A percentile compares a stretch with the other conserved stretches of the same genome.
Conservation (phyloP, 2,888 invertebrate species). For the Mesorhabditis spiculigera region DNA sequence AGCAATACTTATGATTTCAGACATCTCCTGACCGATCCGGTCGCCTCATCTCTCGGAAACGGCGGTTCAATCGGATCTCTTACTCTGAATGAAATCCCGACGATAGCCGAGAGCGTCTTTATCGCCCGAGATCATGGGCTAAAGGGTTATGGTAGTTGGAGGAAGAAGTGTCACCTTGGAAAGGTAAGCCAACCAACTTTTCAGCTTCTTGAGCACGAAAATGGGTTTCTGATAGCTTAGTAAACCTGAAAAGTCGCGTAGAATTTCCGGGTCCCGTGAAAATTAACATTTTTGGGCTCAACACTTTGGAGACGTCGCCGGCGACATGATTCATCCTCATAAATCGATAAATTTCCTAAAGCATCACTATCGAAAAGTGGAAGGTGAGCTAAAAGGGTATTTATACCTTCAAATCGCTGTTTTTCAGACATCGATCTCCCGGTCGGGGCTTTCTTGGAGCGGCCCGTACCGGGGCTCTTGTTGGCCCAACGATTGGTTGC, state of each 20-base stretch:
- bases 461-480: background rate
- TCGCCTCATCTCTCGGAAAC: too few relatives aligned
- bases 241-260: background rate
- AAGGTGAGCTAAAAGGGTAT: background rate
- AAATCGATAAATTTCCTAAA: background rate
- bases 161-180: background rate
- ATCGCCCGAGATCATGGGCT: background rate
- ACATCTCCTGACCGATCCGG: too few relatives aligned
- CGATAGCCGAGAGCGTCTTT: background rate
- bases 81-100: too few relatives aligned
- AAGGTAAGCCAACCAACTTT: background rate
- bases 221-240: background rate
- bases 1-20: too few relatives aligned
- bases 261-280: too few relatives aligned
- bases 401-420: background rate
- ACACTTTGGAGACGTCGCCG: background rate
- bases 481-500: background rate
- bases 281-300: background rate
- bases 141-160: background rate
- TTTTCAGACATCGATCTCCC: conserved; percentile 1
- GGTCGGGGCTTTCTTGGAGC: background rate
- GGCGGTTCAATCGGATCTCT: too few relatives aligned
- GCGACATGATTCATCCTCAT: background rate
- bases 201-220: too few relatives aligned
- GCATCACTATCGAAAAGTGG: background rate